Conservation (phyloP, 2,797 vertebrate genomes). For the Centropyge bicolor region DNA sequence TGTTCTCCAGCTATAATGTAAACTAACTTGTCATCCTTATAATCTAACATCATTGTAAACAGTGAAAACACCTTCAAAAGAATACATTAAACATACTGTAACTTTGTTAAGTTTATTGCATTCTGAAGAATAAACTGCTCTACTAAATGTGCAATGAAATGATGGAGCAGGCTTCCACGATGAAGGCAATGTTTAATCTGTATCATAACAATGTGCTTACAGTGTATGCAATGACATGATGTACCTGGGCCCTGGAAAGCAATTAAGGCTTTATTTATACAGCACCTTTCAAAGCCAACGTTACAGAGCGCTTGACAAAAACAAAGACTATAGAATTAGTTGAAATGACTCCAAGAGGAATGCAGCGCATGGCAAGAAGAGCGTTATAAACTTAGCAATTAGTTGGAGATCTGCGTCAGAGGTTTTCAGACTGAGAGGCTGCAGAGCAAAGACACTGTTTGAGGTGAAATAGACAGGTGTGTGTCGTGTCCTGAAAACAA, state of each 20-base stretch:
- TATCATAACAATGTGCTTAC: conserved; percentile 37
- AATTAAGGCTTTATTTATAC: conserved; percentile 48
- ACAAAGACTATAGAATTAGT: conserved; percentile 11
- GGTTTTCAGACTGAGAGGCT: not conserved
- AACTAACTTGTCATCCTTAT: conserved; percentile 44
- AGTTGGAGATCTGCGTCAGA: conserved; percentile 1
- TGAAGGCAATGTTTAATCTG: conserved; percentile 51
- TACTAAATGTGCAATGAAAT: conserved; percentile 8
- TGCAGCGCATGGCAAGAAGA: not conserved
- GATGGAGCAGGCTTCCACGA: not conserved
- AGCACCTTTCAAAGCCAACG: conserved; percentile 38
- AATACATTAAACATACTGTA: conserved; percentile 17
- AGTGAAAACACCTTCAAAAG: conserved; percentile 49
- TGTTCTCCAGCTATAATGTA: conserved; percentile 50
- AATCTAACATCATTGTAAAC: conserved; percentile 36
- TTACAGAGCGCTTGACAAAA: conserved; percentile 13
- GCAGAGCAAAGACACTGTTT: not conserved
- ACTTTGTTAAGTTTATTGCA: conserved; percentile 45
- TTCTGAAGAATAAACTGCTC: conserved; percentile 37
- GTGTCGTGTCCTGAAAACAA: too few relatives aligned
- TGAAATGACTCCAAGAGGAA: not conserved
- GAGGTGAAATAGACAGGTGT: not conserved
- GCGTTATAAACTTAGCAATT: not conserved
- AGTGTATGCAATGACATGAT: conserved; percentile 26
- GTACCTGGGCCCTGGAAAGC: conserved; percentile 40